Evolutionary conservation across 2,888 invertebrate genomes (phyloP).

Genomic region (Apamea sordens): DNA sequence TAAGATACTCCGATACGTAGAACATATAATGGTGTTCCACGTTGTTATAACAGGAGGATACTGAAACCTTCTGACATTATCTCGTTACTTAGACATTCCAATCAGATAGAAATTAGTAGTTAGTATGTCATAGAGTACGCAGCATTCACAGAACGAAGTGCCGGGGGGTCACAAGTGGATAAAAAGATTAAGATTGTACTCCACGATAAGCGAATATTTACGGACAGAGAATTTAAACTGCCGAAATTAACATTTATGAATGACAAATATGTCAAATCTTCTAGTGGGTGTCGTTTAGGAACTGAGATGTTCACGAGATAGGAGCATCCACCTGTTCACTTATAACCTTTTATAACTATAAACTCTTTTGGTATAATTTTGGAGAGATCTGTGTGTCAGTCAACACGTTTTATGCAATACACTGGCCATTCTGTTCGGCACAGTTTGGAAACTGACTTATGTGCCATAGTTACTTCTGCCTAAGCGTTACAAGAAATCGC

Average conservation of each 20-base stretch:
- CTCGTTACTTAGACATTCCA: conserved; percentile 34
- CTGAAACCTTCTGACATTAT: conserved; percentile 1
- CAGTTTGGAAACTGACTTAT: neutral
- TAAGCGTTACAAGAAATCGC: neutral
- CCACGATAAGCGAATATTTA: conserved; percentile 55
- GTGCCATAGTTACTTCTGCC: neutral
- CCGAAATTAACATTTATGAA: conserved; percentile 66
- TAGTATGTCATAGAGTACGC: conserved; percentile 29
- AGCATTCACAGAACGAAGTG: conserved; percentile 53
- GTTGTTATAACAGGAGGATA: neutral
- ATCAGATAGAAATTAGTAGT: conserved; percentile 38
- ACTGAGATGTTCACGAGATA: conserved; percentile 48
- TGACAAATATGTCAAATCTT: conserved; percentile 56
- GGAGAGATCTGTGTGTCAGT: neutral
- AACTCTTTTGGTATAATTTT: conserved; percentile 4
- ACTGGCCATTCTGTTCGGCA: neutral
- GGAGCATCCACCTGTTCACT: conserved; percentile 50
- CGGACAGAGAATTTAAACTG: conserved; percentile 59
- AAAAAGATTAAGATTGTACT: conserved; percentile 57
- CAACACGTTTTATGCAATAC: neutral
- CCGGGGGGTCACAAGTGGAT: conserved; percentile 56
- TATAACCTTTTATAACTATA: conserved; percentile 5
- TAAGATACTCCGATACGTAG: neutral
- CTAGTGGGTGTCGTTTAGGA: conserved; percentile 61
- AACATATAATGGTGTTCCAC: too few relatives aligned